Percentiles rank a stretch among this genome's conserved stretches.
Conservation (phyloP, 1,140 invertebrate genomes). For the Brachionus koreanus region DNA sequence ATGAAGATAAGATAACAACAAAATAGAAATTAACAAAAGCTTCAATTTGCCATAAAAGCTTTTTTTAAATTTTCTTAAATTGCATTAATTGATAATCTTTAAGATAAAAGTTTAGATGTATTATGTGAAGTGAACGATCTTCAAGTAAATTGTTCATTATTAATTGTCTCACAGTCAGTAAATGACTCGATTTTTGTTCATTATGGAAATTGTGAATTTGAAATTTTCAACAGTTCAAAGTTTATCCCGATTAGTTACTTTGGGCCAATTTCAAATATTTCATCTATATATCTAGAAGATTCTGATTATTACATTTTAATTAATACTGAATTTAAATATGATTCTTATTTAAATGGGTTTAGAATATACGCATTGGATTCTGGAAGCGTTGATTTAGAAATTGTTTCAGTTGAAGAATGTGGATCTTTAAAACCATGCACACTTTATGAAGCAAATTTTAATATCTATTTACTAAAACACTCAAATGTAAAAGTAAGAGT, state of each 20-base stretch:
- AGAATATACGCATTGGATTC: neutral
- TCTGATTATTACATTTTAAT: neutral
- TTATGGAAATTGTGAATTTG: neutral
- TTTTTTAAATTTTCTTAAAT: neutral
- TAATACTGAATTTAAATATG: neutral
- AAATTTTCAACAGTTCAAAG: neutral
- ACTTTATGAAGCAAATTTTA: neutral
- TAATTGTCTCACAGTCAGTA: neutral
- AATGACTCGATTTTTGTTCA: neutral
- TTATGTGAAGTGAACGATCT: neutral
- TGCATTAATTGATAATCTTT: neutral
- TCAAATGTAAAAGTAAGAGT: neutral
- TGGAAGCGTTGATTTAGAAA: neutral
- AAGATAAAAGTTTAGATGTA: neutral
- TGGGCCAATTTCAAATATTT: neutral
- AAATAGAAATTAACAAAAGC: neutral
- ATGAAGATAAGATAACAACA: no score
- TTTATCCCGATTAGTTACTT: neutral
- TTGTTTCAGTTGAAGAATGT: neutral
- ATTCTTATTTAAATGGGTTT: neutral
- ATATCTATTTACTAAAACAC: neutral
- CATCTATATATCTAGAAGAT: neutral
- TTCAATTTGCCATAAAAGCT: neutral
- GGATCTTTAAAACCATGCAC: neutral
- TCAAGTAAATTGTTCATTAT: neutral